Base-by-base conservation (phyloP, 2,113 vertebrate genomes). In the Coryphaenoides rupestris region DNA sequence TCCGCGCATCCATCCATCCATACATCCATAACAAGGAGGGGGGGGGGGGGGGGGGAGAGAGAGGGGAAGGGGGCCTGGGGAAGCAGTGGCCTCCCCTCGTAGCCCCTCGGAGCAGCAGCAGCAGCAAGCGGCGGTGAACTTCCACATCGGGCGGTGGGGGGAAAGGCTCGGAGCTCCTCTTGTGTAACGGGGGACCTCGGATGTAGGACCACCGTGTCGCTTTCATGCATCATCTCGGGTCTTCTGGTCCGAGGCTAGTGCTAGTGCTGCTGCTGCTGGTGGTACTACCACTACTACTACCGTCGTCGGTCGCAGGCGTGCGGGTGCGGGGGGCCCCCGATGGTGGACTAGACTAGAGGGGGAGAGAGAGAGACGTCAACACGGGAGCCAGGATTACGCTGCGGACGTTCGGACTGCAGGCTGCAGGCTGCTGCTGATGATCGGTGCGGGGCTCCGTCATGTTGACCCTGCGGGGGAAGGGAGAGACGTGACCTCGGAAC, bases 401-500 rank as follows among this genome's bases (percentile, higher is more conserved):
- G n/a, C n/a, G 24, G 56, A 58, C 53, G 53, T 62, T 56, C 14
- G 13, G 40, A 24, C 40, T 3, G 47, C 4, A 50, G 15, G 56
- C 21, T 23, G 4, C 17, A 71, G 59, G 60, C 57, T 75, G 58
- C 60, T 73, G 61, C 62, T 59, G 70, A 55, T 52, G 9, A 65
- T 50, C 62, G 57, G 24, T 45, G 16, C 52, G 21, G 55, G 66
- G 76, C 74, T 23, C 63, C 24, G 63, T 91, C 92, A 93, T 93
- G 93, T 84, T 84, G 85, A 79, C 83, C 82, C 71, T 77, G 76
- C 80, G 89, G 83, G 87, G 76, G 84, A 86, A n/a, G n/a, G 88
- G 83, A 84, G 71, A 84, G 75, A 77, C 81, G 73, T 45, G n/a
- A 79, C 75, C 74, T 65, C 62, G 54, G 40, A n/a, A 63, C 62